Evolutionary conservation across 2,888 invertebrate species (phyloP), one percentile per base, ranked within the genome.

Genomic region (Petrophora chlorosata): DNA sequence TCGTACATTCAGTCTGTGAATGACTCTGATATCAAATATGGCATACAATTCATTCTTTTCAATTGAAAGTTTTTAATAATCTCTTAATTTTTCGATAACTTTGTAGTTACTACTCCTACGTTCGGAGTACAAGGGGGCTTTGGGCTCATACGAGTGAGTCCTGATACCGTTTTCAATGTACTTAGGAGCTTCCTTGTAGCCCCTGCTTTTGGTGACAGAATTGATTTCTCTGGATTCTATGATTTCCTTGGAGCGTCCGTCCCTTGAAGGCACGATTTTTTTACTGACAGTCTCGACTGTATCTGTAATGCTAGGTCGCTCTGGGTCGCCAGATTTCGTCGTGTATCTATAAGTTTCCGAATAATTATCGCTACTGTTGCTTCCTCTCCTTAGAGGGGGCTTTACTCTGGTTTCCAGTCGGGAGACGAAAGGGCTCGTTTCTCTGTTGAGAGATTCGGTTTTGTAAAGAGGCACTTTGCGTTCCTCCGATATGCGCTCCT

Each of bases 321-420:
- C 83, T 1, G 94, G 94, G 74, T 94, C 93, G 46, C 93, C 94
- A 5, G 92, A 92, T 53, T 93, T 91, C 8, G 93, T 93, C 4
- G 93, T 92, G 57, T 94, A 94, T 66, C 94, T 92, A 66, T 93
- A 94, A 0, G 94, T 94, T 78, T 94, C 94, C 0, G 94, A 93
- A 73, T 92, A 94, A 69, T 94, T 94, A 54, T 94, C 94, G 56
- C 93, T 93, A 59, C 93, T 93, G 61, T 92, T 92, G 66, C 93
- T 94, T 13, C 94, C 93, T 42, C 94, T 90, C 45, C 94, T 85
- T 33, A 92, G 83, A 46, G 90, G 88, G 0, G 88, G 79, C 65
- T 90, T 90, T 51, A 90, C 70, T 61, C 88, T 83, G 12, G 83
- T 76, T 48, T 90, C 86, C 52, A 88, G 67, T n/a, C 89, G 78